Base-by-base conservation (phyloP, 2,888 invertebrate species). In the Drosophila aldrichi region DNA sequence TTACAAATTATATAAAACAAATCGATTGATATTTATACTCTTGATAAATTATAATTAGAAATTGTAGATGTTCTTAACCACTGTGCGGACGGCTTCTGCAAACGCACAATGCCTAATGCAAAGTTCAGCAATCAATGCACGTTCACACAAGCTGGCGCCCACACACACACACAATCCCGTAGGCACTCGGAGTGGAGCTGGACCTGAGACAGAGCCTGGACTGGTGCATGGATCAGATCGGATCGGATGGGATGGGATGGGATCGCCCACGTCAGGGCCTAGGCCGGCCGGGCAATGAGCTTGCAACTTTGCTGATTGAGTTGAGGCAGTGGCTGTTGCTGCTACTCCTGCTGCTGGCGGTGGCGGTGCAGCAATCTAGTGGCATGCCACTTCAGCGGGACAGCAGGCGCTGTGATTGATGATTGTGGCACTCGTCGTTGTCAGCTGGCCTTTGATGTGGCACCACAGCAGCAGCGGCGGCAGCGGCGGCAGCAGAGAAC, bases 401-500 rank as follows among this genome's bases (percentile, higher is more conserved):
- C 57, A 22, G 38, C 77, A 43, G 63, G 56, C 60, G 54, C 68
- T 71, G 66, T 85, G 89, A 85, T 87, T 85, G 84, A 85, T 85
- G 84, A 87, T 87, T 81, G 82, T 82, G 69, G 84, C 81, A 72
- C 61, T 70, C 56, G 68, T 48, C 32, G 77, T 67, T 77, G 77
- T 79, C 77, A 77, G 77, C 56, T 66, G 61, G 67, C 67, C 70
- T 83, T 83, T 86, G 87, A 88, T 80, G 81, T 88, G 76, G 63
- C 76, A 32, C 32, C 49, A 49, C 49, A 34, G 8, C 49, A 56
- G 43, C 58, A 61, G 40, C n/a, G 38, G 22, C 16, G 25, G 43
- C 58, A 61, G 40, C n/a, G 38, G 22, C 16, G 25, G 38, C 22
- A 14, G 44, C 52, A 36, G 52, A 22, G 16, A 52, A 32, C 18